A percentile compares a stretch with the other conserved stretches of the same genome.
Evolutionary conservation across 2,113 vertebrate species (phyloP).

Genomic region (Bombycilla garrulus): DNA sequence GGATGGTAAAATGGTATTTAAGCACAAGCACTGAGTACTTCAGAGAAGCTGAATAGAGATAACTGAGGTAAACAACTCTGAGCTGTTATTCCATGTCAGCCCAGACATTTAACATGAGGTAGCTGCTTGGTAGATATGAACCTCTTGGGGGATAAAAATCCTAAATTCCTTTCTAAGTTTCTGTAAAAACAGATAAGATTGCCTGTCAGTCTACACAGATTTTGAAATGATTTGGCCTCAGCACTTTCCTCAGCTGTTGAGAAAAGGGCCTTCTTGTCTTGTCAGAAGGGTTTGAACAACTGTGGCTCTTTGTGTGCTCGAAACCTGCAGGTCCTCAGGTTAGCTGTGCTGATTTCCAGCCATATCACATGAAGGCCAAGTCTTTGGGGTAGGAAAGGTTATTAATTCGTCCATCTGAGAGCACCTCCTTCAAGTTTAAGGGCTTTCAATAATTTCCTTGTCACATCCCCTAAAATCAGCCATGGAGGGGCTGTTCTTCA

Average conservation of each 20-base stretch:
- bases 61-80: neutral
- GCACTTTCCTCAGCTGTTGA: neutral
- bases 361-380: neutral
- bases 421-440: neutral
- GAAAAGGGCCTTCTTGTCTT: neutral
- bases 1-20: neutral
- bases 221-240: neutral
- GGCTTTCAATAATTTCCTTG: neutral
- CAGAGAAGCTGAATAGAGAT: neutral
- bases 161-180: neutral
- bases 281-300: neutral
- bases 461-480: neutral
- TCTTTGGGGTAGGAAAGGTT: neutral
- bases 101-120: neutral
- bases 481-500: neutral
- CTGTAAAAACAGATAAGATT: neutral
- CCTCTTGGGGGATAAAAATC: neutral
- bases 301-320: neutral
- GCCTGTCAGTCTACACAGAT: neutral
- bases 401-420: neutral
- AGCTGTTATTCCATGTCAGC: neutral
- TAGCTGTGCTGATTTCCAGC: neutral
- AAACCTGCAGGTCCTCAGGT: neutral
- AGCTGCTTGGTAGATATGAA: neutral
- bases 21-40: neutral